Evolutionary conservation across 1,140 invertebrate genomes (phyloP), one percentile per base, ranked within the genome.

Genomic region (Calliphora vicina): DNA sequence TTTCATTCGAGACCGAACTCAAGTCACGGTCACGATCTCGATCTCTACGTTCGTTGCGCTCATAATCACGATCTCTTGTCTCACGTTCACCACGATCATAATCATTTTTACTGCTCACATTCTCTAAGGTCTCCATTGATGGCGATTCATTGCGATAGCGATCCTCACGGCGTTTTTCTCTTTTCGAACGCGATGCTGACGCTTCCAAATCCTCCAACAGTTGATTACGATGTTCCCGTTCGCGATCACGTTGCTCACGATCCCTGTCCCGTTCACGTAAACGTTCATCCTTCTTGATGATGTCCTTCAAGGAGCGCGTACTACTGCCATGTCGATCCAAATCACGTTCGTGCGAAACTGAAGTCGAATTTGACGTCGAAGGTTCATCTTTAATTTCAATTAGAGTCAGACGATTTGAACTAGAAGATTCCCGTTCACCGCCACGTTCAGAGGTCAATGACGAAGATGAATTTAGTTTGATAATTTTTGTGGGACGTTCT

Each of bases 1-100:
- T 91, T 25, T 90, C 89, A 82, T 91, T 91, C 29, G 90, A 91
- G 1, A 91, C 89, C 1, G 90, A 91, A 84, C 90, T 91, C 8
- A 91, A 83, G 82, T 90, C 89, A 8, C 89, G 85, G 80, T 90
- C 90, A 0, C 88, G 84, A 23, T 86, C 86, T 27, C 57, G 85
- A 83, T 86, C 89, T 35, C 87, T 86, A 23, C 85, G 83, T 35
- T 92, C 92, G 27, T 85, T 78, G 61, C 88, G 91, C 61, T 89
- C 85, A 35, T 80, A 84, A 6, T 84, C 82, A 50, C 84, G 76
- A 43, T 85, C 81, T 29, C 45, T 82, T 67, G 25, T 81, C 4
- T 74, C 72, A 2, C 71, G 82, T 17, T 78, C 73, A 26, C 61
- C 42, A 78, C 42, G 72, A 35, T 81, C 45, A 61, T 78, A 78